Conservation (phyloP, 2,113 vertebrate genomes). For the Pollachius pollachius region DNA sequence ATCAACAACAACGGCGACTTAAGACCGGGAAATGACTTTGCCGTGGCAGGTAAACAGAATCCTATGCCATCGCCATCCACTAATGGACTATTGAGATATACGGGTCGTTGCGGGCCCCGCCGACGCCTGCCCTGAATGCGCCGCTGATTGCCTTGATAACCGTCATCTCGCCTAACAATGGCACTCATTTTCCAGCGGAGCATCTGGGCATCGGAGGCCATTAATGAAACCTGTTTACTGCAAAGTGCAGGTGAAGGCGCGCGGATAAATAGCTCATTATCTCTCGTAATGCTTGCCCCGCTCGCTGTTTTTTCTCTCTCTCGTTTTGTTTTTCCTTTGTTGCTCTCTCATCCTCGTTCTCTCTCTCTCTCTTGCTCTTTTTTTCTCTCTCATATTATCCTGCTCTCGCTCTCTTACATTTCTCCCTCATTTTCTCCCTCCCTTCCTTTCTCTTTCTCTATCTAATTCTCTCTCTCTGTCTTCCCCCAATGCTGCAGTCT, state of each 20-base stretch:
- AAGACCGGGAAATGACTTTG: not conserved
- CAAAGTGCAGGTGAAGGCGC: conserved; percentile 36
- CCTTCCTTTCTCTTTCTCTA: not conserved
- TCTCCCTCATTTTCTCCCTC: not conserved
- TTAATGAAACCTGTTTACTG: conserved; percentile 50
- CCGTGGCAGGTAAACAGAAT: conserved; percentile 16
- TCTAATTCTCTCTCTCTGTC: not conserved
- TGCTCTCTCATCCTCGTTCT: not conserved
- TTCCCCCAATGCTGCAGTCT: not conserved
- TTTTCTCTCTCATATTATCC: not conserved
- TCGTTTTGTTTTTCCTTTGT: not conserved
- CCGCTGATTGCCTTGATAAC: conserved; percentile 51
- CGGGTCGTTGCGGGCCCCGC: conserved; percentile 29
- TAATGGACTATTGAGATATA: conserved; percentile 44
- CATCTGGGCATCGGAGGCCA: conserved; percentile 35
- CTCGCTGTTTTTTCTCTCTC: too few relatives aligned
- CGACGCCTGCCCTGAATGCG: conserved; percentile 29
- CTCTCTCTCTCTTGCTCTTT: not conserved
- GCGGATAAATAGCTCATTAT: conserved; percentile 45
- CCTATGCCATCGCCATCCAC: conserved; percentile 33
- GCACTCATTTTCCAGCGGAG: conserved; percentile 22
- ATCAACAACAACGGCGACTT: not conserved
- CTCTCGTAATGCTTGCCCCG: not conserved
- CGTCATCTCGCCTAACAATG: conserved; percentile 42
- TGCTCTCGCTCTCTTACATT: too few relatives aligned